Base-by-base conservation (phyloP, 1,140 invertebrate genomes). In the Orchestia grillus region DNA sequence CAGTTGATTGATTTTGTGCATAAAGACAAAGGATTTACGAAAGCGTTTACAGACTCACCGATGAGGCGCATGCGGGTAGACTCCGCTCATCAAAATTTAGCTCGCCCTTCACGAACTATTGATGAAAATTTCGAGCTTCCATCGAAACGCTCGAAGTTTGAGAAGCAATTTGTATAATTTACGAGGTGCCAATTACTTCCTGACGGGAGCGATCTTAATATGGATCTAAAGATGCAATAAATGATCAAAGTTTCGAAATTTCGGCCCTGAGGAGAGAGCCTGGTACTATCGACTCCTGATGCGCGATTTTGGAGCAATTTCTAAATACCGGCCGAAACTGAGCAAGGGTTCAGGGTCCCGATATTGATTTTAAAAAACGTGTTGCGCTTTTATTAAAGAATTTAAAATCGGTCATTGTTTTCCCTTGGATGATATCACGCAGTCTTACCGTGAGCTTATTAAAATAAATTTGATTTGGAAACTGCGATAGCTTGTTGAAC, bases 141-240 rank as follows among this genome's bases (percentile, higher is more conserved):
- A 45, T 45, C 92, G 92, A 44, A 44, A n/a, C 40, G 44, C 44
- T 45, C 44, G 47, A 94, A 94, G 92, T 94, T 94, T 47, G 40
- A 40, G 92, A 47, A 94, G 92, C 92, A 94, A 94, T 94, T 94
- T 94, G 43, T 44, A 94, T 94, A 94, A 94, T 94, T 94, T 94
- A 94, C 92, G 92, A 94, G 92, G 43, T 94, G 92, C 92, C 92
- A 47, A 94, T 94, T 94, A 94, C 92, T 94, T 47, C 92, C 28
- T 94, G 92, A 94, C 92, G 47, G 92, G 41, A 47, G 43, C 88
- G 43, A 94, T 94, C 92, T 47, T 94, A 45, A 94, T 94, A 94
- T 94, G 43, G 92, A 94, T 45, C 92, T 94, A 94, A 94, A 94
- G 92, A 94, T 94, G 92, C 92, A 45, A 45, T 94, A 94, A 94